Conservation (phyloP, 37 sponge, comb jelly and placozoan species). For the Chondrilla cf. caribensis region DNA sequence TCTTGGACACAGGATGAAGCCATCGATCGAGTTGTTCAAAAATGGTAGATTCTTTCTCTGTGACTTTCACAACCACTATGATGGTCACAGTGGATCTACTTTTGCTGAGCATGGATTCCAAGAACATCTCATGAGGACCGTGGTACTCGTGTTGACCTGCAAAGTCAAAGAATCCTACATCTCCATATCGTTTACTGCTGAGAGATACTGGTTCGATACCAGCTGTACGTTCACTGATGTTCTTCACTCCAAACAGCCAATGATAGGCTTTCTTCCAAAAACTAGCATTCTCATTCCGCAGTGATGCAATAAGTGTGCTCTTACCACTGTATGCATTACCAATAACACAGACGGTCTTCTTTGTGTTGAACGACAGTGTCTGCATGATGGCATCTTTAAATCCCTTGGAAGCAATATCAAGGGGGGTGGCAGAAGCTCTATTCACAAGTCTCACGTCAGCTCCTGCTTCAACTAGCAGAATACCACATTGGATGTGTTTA, state of each 20-base stretch:
- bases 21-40: background rate
- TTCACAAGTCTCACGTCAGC: background rate
- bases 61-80: conserved; percentile 4
- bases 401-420: background rate
- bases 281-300: background rate
- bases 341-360: conserved; percentile 6
- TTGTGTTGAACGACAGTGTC: background rate
- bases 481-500: conserved; percentile 20
- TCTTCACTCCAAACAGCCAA: background rate
- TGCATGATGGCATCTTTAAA: conserved; percentile 2
- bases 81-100: background rate
- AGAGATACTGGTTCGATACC: conserved; percentile 1
- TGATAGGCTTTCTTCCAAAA: background rate
- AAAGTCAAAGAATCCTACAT: conserved; percentile 18
- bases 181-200: conserved; percentile 10
- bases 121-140: conserved; percentile 19
- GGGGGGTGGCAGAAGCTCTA: background rate
- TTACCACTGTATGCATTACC: conserved; percentile 22
- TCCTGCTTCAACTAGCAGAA: conserved; percentile 9
- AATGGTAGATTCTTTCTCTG: conserved; percentile 12
- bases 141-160: conserved; percentile 26
- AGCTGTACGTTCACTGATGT: conserved; percentile 1
- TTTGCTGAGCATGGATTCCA: background rate
- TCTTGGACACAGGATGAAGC: background rate
- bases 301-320: conserved; percentile 15